Base-by-base conservation (phyloP, 2,888 invertebrate genomes). In the Chrysolina oricalcia region DNA sequence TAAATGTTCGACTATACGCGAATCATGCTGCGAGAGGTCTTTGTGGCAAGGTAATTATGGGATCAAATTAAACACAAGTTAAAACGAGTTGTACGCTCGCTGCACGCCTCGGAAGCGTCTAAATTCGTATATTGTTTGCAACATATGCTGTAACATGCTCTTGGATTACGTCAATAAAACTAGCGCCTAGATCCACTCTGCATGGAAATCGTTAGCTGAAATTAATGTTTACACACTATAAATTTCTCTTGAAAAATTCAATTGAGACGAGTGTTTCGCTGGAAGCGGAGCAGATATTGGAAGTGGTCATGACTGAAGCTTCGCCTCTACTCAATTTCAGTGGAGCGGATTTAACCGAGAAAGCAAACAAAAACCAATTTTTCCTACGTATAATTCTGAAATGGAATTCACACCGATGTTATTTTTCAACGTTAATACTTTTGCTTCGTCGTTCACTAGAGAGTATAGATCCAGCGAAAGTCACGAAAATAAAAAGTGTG, bases 101-200 rank as follows among this genome's bases (percentile, higher is more conserved):
- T 70, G 27, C 66, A 71, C 41, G 65, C 67, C 46, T 65, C 62
- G 27, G 35, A 35, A 35, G 43, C 64, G 67, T 67, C 62, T 75
- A 70, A 67, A 72, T 71, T 72, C 67, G 66, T 71, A 72, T 53
- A 63, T 63, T 68, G 72, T 68, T 27, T 50, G 75, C 67, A 75
- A 75, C 75, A 75, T 66, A 68, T 75, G 72, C 71, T 40, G 27
- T 41, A 75, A 75, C 71, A 75, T 64, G 75, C 65, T 68, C 40
- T 53, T 68, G 63, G 50, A 72, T 71, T 71, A 66, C 74, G 70
- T 66, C 66, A 67, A 72, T 75, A 72, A 75, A 75, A 72, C 64
- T 71, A 75, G 66, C 62, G 50, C 27, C 43, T 27, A 40, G 40
- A 35, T 74, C 56, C 56, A 69, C 68, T 62, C 59, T 64, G 43